Evolutionary conservation across 2,888 invertebrate species (phyloP), one percentile per base, ranked within the genome.

Genomic region (Yponomeuta cagnagella): DNA sequence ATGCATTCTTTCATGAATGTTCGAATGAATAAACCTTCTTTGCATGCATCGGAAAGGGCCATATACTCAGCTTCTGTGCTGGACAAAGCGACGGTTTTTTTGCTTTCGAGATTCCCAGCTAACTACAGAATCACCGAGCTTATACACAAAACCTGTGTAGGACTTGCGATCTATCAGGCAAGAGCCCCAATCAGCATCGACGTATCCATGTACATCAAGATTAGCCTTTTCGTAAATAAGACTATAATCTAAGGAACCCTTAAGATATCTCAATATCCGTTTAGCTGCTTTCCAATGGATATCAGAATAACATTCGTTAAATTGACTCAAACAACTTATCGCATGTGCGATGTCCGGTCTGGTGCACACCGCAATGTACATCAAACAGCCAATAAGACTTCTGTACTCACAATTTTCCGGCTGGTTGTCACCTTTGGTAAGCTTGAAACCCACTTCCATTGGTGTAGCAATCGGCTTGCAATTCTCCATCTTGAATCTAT

Each of bases 331-430:
- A 63, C 12, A 33, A 73, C 71, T 67, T 73, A 71, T 6, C 72
- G 72, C 37, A 70, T 33, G 33, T 33, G 33, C 33, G 33, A 33
- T 33, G 33, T 33, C 33, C 33, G 33, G 33, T 33, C 33, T 71
- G 1, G 72, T 71, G 9, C 65, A n/a, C 10, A 71, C 70, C 2
- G 73, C 15, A 5, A 73, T 33, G 48, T 73, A 74, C 73, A 73
- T 73, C 9, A 74, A 48, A 70, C 72, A 65, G 10, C 73, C 73
- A 31, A 74, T 73, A 2, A 73, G 43, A 31, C 71, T 65, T 72
- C 72, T 58, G 74, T 12, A 68, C 70, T 65, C 3, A 72, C 66
- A 10, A 23, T 33, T 33, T 33, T 33, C 33, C 33, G 2, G 33
- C 33, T 33, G 33, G 2, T 33, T 33, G 4, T 33, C 33, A 33